These are phyloP conservation scores for Aphrophora alni DNA, from an alignment of 2,888 invertebrate genomes.

Conservation along the genomic window DNA sequence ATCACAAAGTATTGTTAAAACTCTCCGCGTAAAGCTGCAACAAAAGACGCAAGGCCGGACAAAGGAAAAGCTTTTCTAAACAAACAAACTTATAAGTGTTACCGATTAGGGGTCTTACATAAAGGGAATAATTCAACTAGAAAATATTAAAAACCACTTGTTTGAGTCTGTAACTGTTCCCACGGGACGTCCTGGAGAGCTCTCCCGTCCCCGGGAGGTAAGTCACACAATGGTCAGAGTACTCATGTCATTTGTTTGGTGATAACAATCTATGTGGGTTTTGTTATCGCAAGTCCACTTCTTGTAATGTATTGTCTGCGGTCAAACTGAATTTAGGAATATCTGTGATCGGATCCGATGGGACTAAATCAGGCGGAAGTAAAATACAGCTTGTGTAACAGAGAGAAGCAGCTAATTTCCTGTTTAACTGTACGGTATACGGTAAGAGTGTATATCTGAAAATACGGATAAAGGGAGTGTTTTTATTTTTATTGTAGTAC, in stretches of 20 bases:
- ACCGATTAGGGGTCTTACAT: background rate
- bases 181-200: background rate
- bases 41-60: background rate
- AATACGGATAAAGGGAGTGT: too few relatives aligned
- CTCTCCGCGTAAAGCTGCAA: background rate
- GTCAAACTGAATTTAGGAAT: background rate
- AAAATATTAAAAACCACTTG: conserved; percentile 9
- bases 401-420: too few relatives aligned
- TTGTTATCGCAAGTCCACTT: background rate
- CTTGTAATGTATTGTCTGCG: background rate
- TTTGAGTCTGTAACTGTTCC: background rate
- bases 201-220: background rate
- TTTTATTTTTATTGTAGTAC: too few relatives aligned
- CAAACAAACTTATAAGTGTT: conserved; percentile 6
- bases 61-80: background rate
- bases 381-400: too few relatives aligned
- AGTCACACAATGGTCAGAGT: background rate
- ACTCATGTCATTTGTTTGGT: background rate
- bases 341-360: background rate
- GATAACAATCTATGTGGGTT: conserved; percentile 6
- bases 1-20: too few relatives aligned
- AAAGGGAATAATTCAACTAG: background rate
- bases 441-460: too few relatives aligned
- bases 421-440: too few relatives aligned
- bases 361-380: background rate